Conservation (phyloP, 2,113 vertebrate genomes). For the Panurus biarmicus region DNA sequence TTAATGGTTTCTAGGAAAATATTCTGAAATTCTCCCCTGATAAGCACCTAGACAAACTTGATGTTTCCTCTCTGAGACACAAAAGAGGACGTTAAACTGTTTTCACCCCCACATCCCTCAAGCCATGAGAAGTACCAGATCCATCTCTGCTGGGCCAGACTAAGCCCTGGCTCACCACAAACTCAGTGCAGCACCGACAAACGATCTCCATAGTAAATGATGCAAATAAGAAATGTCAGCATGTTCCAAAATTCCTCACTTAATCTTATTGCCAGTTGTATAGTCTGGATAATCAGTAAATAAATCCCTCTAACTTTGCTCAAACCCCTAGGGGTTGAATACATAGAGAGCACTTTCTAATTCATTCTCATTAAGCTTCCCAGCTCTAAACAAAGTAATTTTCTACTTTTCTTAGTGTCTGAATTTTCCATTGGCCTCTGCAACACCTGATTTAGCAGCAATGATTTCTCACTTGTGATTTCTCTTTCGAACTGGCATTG, state of each 20-base stretch:
- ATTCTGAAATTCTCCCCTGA: constrained; percentile 27
- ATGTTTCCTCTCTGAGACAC: constrained; percentile 8
- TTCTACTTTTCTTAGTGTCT: neutral
- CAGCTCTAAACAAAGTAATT: constrained; percentile 39
- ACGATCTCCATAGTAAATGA: constrained; percentile 38
- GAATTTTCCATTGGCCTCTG: constrained; percentile 34
- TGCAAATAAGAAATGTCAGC: constrained; percentile 53
- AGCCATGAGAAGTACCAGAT: constrained; percentile 61
- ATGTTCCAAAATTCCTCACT: constrained; percentile 41
- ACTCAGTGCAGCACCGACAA: constrained; percentile 21
- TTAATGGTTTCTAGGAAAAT: constrained; percentile 44
- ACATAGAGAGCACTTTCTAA: constrained; percentile 49
- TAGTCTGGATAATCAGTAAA: constrained; percentile 58
- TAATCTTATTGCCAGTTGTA: constrained; percentile 58
- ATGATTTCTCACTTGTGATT: constrained; percentile 51
- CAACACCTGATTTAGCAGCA: constrained; percentile 51
- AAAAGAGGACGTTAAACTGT: constrained; percentile 4
- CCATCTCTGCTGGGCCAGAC: constrained; percentile 24
- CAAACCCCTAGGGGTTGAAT: constrained; percentile 13
- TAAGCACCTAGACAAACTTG: constrained; percentile 51
- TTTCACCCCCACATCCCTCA: constrained; percentile 11
- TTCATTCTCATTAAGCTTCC: constrained; percentile 39
- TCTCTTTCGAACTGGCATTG: constrained; percentile 31
- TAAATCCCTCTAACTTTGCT: constrained; percentile 27
- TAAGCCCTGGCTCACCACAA: constrained; percentile 49